Conservation (phyloP, 2,113 vertebrate species). For the Pithys albifrons region DNA sequence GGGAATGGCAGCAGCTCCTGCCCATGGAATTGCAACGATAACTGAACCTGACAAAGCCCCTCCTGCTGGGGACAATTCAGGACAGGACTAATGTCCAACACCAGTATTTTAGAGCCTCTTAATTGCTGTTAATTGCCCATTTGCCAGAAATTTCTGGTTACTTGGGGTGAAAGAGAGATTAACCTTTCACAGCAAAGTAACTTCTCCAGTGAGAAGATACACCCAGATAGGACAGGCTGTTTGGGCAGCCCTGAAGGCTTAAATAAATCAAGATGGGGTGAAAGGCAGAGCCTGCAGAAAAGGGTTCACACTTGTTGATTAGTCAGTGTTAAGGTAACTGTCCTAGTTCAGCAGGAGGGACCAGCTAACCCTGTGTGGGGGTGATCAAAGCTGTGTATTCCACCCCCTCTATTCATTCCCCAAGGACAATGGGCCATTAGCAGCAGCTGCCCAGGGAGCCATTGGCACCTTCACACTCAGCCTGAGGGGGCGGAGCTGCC, state of each 20-base stretch:
- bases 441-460: too few species aligned
- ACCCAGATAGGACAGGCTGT: rapidly evolving
- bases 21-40: not conserved
- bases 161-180: not conserved
- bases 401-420: too few species aligned
- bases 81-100: not conserved
- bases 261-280: not conserved
- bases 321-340: not conserved
- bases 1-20: not conserved
- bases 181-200: not conserved
- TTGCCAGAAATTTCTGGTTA: not conserved
- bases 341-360: too few species aligned
- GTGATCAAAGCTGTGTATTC: too few species aligned
- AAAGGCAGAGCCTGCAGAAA: not conserved
- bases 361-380: too few species aligned
- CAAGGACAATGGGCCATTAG: too few species aligned
- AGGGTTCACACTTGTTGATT: not conserved
- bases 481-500: too few species aligned
- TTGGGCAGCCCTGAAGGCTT: not conserved
- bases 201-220: not conserved
- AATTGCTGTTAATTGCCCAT: not conserved
- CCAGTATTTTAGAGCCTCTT: not conserved
- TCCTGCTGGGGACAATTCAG: not conserved
- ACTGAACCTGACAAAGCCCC: not conserved
- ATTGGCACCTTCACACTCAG: too few species aligned